phyloP scores from a whole-genome alignment of 1,140 invertebrate species.

The Helicoverpa zea region DNA sequence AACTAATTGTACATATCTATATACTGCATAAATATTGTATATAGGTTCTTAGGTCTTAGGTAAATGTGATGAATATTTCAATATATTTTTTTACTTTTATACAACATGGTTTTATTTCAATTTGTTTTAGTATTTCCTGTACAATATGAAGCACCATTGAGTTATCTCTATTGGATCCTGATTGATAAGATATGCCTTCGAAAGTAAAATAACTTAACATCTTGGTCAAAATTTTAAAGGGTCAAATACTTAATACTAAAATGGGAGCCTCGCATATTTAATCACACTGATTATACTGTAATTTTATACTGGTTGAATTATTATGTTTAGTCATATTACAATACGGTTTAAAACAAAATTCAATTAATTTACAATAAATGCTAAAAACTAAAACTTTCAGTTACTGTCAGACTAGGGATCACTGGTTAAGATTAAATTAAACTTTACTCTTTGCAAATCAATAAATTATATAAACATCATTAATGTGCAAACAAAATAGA shows the following conservation, averaged over 20 bases:
- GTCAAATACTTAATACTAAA: not conserved
- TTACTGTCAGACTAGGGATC: conserved; percentile 1
- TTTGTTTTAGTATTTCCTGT: conserved; percentile 27
- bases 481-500: not conserved
- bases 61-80: conserved; percentile 33
- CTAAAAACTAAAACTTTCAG: not conserved
- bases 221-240: not conserved
- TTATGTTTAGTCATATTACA: not conserved
- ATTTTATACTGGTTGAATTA: too few species aligned
- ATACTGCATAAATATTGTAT: conserved; percentile 22
- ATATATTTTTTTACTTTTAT: conserved; percentile 40
- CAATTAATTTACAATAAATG: not conserved
- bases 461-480: not conserved
- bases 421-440: conserved; percentile 4
- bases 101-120: conserved; percentile 9
- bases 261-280: too few species aligned
- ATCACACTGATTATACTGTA: too few species aligned
- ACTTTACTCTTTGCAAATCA: not conserved
- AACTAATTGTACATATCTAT: conserved; percentile 31
- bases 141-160: conserved; percentile 22
- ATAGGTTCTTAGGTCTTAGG: conserved; percentile 16
- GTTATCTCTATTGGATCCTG: not conserved
- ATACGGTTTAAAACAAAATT: not conserved
- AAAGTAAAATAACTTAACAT: not conserved
- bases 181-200: not conserved